Conservation (phyloP, 2,888 invertebrate genomes). For the Lycia hirtaria region DNA sequence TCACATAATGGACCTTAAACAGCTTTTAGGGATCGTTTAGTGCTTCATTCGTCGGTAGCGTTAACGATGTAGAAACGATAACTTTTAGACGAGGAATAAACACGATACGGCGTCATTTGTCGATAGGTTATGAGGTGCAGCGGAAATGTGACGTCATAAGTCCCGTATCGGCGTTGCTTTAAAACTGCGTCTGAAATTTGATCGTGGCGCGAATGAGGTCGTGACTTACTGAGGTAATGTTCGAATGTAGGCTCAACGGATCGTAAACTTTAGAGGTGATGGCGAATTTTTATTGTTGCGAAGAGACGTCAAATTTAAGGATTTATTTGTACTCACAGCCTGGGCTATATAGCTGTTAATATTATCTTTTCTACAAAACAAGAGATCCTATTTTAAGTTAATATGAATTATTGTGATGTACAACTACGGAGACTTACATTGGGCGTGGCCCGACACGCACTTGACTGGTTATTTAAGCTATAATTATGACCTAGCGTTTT, state of each 20-base stretch:
- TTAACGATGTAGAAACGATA: slow-evolving; percentile 75
- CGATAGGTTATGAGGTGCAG: slow-evolving; percentile 37
- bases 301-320: no score
- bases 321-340: no score
- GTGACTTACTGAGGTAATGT: background rate
- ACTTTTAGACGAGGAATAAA: slow-evolving; percentile 65
- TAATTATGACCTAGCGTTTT: no score
- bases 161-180: slow-evolving; percentile 18
- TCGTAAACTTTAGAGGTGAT: slow-evolving; percentile 8
- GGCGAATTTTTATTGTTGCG: background rate
- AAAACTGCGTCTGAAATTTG: slow-evolving; percentile 19
- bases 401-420: no score
- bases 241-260: background rate
- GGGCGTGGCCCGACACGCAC: no score
- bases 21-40: slow-evolving; percentile 67
- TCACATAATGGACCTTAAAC: slow-evolving; percentile 69
- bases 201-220: slow-evolving; percentile 5
- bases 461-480: no score
- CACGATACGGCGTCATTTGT: slow-evolving; percentile 60
- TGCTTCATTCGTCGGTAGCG: slow-evolving; percentile 62
- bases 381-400: no score
- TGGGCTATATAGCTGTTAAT: no score
- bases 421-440: no score
- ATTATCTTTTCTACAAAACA: no score
- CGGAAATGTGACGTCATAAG: slow-evolving; percentile 26